Base-by-base conservation (phyloP, 2,113 vertebrate genomes). In the Drymodes brunneopygia region DNA sequence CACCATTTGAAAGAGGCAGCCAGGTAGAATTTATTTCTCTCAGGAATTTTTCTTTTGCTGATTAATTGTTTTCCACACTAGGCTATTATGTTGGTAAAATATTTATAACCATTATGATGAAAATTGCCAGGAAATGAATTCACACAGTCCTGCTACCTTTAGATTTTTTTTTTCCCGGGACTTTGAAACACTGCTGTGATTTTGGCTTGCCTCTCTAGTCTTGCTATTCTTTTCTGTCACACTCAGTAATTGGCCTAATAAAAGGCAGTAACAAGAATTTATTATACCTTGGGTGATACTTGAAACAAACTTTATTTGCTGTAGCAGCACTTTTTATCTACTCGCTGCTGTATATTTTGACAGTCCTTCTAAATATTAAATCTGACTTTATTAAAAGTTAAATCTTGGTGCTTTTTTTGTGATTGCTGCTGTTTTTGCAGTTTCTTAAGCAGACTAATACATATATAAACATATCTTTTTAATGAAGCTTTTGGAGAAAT, bases 281-380 rank as follows among this genome's bases (percentile, higher is more conserved):
- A 98, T 97, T 97, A 97, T 89, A 97, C 98, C 96, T 96, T 94
- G 93, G 97, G 97, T 83, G 86, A 95, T 97, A 97, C 94, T 98
- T 97, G 97, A 97, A 98, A 97, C 96, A 97, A 98, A 98, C 96
- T 97, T 98, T 97, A 97, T 97, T 98, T 97, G 97, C 96, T 97
- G 85, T 90, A 97, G 94, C 97, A 97, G 98, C 98, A 97, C 87
- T 97, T 97, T 96, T 95, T 74, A 93, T 92, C 95, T 95, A 94
- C 70, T 94, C 0, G 54, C 96, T 95, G 94, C 94, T 97, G 79
- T 89, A 91, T 94, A 94, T 96, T 97, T 97, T 97, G 98, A 97
- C 97, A 96, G 72, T 97, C 94, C 82, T 94, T 96, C 89, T 96
- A 98, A 98, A 97, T 98, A 96, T 93, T 97, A 95, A 93, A 90